Evolutionary conservation across 2,113 vertebrate genomes (phyloP).

Genomic region (Rhombomys opimus): DNA sequence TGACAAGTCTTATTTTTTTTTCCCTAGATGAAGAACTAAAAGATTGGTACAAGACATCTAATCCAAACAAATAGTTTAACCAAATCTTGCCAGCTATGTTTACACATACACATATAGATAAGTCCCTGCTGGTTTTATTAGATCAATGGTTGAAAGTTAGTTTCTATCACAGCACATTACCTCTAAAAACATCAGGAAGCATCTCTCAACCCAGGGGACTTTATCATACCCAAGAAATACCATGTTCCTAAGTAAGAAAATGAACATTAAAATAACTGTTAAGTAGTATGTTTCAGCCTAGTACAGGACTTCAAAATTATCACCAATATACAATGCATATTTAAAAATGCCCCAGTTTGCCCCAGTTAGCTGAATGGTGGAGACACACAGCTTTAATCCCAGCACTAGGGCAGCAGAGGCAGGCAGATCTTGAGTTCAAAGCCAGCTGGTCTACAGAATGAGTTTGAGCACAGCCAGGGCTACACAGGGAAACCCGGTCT

Average conservation of each 20-base stretch:
- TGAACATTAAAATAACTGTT: not conserved
- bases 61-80: not conserved
- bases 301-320: not conserved
- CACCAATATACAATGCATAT: too few species aligned
- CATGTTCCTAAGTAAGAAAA: not conserved
- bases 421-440: too few species aligned
- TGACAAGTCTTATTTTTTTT: not conserved
- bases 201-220: not conserved
- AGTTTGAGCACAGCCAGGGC: too few species aligned
- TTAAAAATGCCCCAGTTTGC: not conserved
- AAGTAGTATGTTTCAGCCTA: not conserved
- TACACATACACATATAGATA: not conserved
- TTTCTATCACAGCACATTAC: not conserved
- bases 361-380: too few species aligned
- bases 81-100: not conserved
- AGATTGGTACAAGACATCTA: not conserved
- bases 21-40: not conserved
- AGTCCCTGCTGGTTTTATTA: not conserved
- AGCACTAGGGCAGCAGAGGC: too few species aligned
- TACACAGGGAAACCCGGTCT: too few species aligned
- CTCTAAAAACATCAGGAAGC: not conserved
- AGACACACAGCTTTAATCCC: too few species aligned
- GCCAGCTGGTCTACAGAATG: too few species aligned
- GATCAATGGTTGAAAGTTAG: not conserved
- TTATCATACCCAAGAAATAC: not conserved